Percentiles rank a stretch among this genome's conserved stretches.
Evolutionary conservation across 1,140 invertebrate species (phyloP).

Genomic region (Grapholita molesta): DNA sequence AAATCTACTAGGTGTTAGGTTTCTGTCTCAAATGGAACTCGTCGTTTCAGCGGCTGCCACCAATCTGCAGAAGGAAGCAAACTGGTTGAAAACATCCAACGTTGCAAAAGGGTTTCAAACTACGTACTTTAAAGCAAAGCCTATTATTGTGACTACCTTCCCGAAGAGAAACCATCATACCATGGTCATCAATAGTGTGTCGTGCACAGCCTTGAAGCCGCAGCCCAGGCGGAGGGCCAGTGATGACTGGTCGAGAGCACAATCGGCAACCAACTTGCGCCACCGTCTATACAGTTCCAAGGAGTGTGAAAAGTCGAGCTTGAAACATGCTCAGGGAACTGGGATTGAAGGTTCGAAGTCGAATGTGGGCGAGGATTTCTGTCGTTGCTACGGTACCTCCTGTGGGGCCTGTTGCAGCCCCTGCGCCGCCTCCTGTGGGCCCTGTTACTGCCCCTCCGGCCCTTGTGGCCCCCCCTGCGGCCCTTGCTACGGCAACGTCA

Average conservation of each 20-base stretch:
- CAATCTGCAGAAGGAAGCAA: neutral
- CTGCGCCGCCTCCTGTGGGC: neutral
- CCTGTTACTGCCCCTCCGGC: slow-evolving; percentile 20
- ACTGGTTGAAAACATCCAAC: neutral
- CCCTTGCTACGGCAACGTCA: slow-evolving; percentile 39
- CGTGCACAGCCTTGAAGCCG: neutral
- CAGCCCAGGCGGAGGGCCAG: neutral
- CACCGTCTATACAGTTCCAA: neutral
- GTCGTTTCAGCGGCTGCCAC: neutral
- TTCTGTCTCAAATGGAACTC: neutral
- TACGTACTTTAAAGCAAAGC: neutral
- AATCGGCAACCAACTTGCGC: neutral
- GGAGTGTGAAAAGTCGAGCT: too few relatives aligned
- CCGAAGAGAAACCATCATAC: neutral
- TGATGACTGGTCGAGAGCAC: neutral
- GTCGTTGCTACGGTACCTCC: too few relatives aligned
- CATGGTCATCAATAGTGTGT: neutral
- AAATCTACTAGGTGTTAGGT: neutral
- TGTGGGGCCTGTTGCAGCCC: too few relatives aligned
- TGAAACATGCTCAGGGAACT: neutral
- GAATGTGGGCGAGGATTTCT: too few relatives aligned
- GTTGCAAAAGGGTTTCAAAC: neutral
- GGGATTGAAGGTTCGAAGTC: too few relatives aligned
- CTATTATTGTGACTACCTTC: neutral
- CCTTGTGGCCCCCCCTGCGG: slow-evolving; percentile 25